phyloP scores from a whole-genome alignment of 2,888 invertebrate genomes.

The Pharmacophagus antenor region DNA sequence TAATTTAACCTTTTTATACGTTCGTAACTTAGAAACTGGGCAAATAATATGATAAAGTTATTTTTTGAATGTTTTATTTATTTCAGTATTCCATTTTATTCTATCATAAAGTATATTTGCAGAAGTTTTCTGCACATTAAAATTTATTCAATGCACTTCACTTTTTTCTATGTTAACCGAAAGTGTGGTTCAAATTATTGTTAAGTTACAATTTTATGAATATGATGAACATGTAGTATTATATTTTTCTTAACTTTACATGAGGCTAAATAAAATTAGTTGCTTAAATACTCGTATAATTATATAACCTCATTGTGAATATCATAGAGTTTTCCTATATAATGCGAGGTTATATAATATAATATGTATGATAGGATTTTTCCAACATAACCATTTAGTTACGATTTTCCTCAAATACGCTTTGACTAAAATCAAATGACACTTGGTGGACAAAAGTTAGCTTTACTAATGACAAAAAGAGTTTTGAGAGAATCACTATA shows the following conservation, averaged over 20 bases:
- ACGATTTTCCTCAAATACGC: slow-evolving; percentile 52
- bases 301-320: no score
- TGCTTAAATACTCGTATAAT: neutral
- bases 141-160: neutral
- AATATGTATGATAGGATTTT: neutral
- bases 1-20: slow-evolving; percentile 24
- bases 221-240: neutral
- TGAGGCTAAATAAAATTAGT: neutral
- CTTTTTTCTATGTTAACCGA: no score
- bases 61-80: neutral
- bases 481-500: slow-evolving; percentile 67
- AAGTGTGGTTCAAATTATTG: no score
- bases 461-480: slow-evolving; percentile 68
- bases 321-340: no score
- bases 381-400: slow-evolving; percentile 50
- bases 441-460: slow-evolving; percentile 40
- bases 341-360: no score
- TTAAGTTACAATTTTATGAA: neutral
- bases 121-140: neutral
- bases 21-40: neutral
- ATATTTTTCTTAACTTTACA: neutral
- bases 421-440: slow-evolving; percentile 67
- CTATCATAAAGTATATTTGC: no score
- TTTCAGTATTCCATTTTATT: no score
- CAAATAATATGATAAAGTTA: neutral